A percentile compares a stretch with the other conserved stretches of the same genome.
Conservation (phyloP, 92 coral and sea anemone species). For the Pocillopora meandrina region DNA sequence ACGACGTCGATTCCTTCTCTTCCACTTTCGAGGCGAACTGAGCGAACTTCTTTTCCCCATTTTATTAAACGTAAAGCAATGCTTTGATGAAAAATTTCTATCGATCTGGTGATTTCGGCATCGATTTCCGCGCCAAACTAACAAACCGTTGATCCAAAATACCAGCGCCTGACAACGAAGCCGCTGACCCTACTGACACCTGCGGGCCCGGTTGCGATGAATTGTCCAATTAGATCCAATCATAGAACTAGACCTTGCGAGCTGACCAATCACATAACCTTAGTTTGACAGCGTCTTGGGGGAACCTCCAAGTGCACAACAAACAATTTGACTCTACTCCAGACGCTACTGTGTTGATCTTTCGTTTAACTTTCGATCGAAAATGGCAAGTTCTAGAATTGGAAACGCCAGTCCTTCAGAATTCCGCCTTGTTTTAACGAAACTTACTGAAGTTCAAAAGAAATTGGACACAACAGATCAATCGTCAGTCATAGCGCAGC, state of each 20-base stretch:
- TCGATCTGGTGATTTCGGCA: background rate
- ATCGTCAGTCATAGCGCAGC: background rate
- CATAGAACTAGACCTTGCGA: background rate
- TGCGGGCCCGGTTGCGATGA: background rate
- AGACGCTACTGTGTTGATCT: too few species aligned
- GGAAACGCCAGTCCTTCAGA: conserved; percentile 1
- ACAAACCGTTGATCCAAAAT: conserved; percentile 1
- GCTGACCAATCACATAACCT: too few species aligned
- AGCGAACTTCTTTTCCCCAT: conserved; percentile 21
- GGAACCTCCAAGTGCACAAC: too few species aligned
- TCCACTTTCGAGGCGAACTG: conserved; percentile 15
- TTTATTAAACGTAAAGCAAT: background rate
- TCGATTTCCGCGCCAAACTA: background rate
- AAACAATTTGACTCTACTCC: background rate
- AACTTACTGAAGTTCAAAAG: conserved; percentile 15
- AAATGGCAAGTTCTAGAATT: too few species aligned
- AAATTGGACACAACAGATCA: conserved; percentile 13
- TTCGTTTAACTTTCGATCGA: too few species aligned
- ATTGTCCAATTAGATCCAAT: background rate
- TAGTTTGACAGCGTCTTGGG: too few species aligned
- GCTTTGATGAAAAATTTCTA: too few species aligned
- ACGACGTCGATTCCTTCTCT: too few species aligned
- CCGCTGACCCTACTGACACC: background rate
- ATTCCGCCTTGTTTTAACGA: conserved; percentile 15
- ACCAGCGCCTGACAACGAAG: background rate